Conservation (phyloP, 2,113 vertebrate species). For the Sorex araneus region DNA sequence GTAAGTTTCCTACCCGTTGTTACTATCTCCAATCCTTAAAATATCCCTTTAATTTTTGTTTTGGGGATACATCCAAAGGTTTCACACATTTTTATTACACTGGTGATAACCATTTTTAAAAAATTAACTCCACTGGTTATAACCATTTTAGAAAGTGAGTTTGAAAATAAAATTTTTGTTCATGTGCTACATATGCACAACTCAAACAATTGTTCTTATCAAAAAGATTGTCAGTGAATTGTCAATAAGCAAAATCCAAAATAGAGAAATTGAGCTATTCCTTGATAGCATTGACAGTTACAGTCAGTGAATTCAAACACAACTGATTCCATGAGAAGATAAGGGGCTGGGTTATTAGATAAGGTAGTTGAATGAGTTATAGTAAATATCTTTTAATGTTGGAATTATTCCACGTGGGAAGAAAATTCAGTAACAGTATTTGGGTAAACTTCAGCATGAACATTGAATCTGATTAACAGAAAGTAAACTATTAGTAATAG, state of each 20-base stretch:
- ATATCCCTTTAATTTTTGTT: too few species aligned
- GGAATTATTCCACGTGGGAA: slow-evolving; percentile 25
- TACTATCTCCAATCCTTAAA: too few species aligned
- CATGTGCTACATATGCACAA: background rate
- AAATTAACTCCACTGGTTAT: background rate
- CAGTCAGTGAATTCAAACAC: background rate
- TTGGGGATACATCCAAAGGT: too few species aligned
- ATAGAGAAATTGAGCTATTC: background rate
- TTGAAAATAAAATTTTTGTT: background rate
- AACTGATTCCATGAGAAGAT: slow-evolving; percentile 6
- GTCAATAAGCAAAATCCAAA: background rate
- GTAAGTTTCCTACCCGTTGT: too few species aligned
- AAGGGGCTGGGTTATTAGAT: background rate
- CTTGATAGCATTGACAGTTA: background rate
- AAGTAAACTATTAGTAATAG: background rate
- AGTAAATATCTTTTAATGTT: slow-evolving; percentile 26
- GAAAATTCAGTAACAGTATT: slow-evolving; percentile 61
- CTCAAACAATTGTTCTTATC: background rate
- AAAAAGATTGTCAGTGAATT: background rate
- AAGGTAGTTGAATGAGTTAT: background rate
- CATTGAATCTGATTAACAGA: slow-evolving; percentile 24
- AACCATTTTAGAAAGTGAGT: background rate
- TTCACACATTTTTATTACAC: too few species aligned
- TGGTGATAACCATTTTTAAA: background rate
- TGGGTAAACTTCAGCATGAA: slow-evolving; percentile 50